phyloP scores from a whole-genome alignment of 2,888 invertebrate genomes.

The Heliconius ismenius region DNA sequence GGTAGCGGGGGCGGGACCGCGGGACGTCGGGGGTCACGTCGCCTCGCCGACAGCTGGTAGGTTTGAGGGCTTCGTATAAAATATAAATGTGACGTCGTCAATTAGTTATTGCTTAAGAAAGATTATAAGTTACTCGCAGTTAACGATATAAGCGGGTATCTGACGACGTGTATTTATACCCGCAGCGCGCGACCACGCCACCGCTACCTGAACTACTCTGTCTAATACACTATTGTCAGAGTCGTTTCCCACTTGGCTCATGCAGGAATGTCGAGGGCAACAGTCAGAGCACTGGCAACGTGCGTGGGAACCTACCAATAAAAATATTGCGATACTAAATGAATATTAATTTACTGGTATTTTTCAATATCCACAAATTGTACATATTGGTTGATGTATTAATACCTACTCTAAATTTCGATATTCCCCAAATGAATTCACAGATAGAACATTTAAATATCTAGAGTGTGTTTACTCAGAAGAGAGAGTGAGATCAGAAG shows the following conservation, averaged over 20 bases:
- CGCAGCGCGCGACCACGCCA: conserved; percentile 18
- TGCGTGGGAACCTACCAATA: conserved; percentile 14
- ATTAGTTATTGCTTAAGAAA: too few species aligned
- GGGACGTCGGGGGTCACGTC: neutral
- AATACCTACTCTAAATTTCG: neutral
- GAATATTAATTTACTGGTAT: conserved; percentile 9
- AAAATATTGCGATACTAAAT: conserved; percentile 4
- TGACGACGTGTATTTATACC: conserved; percentile 32
- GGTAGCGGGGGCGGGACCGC: too few species aligned
- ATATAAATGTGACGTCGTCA: too few species aligned
- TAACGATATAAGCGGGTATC: too few species aligned
- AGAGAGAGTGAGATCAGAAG: neutral
- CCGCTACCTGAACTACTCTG: neutral
- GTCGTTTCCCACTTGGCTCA: neutral
- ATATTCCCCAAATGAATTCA: neutral
- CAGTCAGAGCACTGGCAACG: neutral
- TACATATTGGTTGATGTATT: neutral
- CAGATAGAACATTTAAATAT: neutral
- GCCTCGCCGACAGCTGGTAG: too few species aligned
- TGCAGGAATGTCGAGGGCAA: conserved; percentile 11
- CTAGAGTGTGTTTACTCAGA: neutral
- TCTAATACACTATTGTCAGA: neutral
- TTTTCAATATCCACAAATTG: neutral
- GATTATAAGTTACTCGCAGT: too few species aligned
- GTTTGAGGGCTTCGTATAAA: neutral